Base-by-base conservation (phyloP, 2,113 vertebrate species). In the Psittacus erithacus region DNA sequence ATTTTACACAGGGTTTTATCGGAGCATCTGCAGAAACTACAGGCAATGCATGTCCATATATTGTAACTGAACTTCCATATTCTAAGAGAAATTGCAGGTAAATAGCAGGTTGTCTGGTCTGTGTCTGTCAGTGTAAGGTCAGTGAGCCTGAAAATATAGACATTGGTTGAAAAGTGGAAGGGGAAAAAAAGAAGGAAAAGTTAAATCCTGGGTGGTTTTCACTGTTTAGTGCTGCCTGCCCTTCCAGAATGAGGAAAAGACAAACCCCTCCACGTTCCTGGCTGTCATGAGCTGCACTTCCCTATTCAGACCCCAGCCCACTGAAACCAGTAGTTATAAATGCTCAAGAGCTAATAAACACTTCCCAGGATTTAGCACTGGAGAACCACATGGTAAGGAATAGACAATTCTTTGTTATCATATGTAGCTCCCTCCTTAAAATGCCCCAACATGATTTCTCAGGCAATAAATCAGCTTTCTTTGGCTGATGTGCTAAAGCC, bases 331-430 rank as follows among this genome's bases (percentile, higher is more conserved):
- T 59, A 74, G 82, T 86, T 86, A 83, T 25, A 91, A 94, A 93
- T 78, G 82, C 85, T 92, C 88, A 55, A 74, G 75, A 95, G 88
- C 87, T 64, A 83, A 95, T 95, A 94, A 93, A 88, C 90, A 80
- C 79, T 86, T 39, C 78, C 59, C 46, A 63, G 85, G 84, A 62
- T 84, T 96, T 94, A 90, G 87, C 68, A 65, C 75, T 74, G 71
- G 50, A 85, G 63, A 95, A 43, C 63, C 85, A 59, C 71, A 43
- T 17, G 76, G 81, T 44, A 82, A 94, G 68, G 79, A 94, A 94
- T 59, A 83, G 79, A 95, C 90, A 95, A 95, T 83, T 96, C 76
- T 77, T 87, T 86, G 79, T 80, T 63, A 93, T 63, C 14, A 1
- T 78, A 43, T 1, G 0, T 28, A 93, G 18, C 59, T 50, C 41